Conservation (phyloP, 2,113 vertebrate genomes). For the Melanerpes aurifrons region DNA sequence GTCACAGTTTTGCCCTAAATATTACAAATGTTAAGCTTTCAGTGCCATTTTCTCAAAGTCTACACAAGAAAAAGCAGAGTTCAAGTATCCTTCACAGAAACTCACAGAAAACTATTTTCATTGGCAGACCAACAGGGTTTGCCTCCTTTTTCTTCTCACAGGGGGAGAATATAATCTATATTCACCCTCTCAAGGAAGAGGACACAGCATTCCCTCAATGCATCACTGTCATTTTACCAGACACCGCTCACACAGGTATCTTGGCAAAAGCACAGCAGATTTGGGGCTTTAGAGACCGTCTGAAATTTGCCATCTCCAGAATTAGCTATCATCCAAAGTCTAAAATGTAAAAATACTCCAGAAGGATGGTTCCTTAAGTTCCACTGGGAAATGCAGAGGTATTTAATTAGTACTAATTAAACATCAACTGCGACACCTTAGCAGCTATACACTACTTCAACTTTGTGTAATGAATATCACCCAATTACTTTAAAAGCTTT, state of each 20-base stretch:
- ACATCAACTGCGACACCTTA: not conserved
- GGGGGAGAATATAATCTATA: not conserved
- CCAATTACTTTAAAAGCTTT: constrained; percentile 44
- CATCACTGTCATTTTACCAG: not conserved
- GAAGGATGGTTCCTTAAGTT: not conserved
- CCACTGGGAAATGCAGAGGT: not conserved
- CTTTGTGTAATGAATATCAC: not conserved
- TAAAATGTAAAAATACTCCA: not conserved
- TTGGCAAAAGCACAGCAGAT: not conserved
- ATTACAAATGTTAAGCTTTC: not conserved
- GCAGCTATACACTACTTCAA: not conserved
- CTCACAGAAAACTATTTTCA: not conserved
- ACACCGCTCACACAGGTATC: not conserved
- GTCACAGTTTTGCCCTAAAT: not conserved
- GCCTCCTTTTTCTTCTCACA: not conserved
- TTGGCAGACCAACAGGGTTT: not conserved
- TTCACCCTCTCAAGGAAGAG: not conserved
- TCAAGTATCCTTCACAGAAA: not conserved
- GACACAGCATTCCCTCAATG: not conserved
- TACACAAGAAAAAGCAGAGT: not conserved
- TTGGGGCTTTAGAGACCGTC: not conserved
- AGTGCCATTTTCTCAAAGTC: not conserved
- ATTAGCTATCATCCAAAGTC: not conserved
- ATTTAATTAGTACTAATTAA: not conserved
- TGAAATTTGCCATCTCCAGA: not conserved